Conservation (phyloP, 2,888 invertebrate genomes). For the Hetaerina titia region DNA sequence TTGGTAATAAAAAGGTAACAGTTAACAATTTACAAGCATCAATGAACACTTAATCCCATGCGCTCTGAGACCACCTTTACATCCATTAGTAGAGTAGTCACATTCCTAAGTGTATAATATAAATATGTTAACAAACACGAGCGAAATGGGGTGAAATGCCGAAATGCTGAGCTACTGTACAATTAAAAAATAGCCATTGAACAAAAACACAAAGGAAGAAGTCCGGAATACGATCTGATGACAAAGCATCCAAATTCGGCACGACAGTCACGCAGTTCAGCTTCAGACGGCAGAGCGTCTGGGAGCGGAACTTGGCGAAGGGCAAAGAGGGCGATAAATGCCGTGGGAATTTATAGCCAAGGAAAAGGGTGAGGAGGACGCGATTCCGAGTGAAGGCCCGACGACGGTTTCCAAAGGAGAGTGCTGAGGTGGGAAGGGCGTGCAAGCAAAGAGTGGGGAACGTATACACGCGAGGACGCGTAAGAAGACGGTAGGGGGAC, state of each 20-base stretch:
- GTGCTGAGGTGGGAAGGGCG: not conserved
- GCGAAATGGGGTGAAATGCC: too few species aligned
- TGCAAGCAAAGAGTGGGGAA: not conserved
- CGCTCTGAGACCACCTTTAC: too few species aligned
- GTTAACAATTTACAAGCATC: too few species aligned
- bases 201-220: not conserved
- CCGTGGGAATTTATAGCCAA: slow-evolving; percentile 8
- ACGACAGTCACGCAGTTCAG: not conserved
- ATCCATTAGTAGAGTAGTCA: too few species aligned
- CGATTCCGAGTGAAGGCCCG: not conserved
- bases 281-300: not conserved
- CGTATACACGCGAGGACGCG: not conserved
- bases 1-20: too few species aligned
- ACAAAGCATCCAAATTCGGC: not conserved
- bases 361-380: not conserved
- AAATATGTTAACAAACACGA: too few species aligned
- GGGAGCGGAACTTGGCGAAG: slow-evolving; percentile 27
- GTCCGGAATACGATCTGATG: not conserved
- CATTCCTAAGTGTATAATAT: too few species aligned
- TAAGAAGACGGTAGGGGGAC: not conserved
- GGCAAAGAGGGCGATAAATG: slow-evolving; percentile 10
- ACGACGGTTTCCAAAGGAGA: not conserved
- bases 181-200: too few species aligned
- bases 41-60: too few species aligned
- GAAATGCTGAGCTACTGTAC: too few species aligned